phyloP scores from a whole-genome alignment of 2,888 invertebrate species.

The Amaurobius ferox region DNA sequence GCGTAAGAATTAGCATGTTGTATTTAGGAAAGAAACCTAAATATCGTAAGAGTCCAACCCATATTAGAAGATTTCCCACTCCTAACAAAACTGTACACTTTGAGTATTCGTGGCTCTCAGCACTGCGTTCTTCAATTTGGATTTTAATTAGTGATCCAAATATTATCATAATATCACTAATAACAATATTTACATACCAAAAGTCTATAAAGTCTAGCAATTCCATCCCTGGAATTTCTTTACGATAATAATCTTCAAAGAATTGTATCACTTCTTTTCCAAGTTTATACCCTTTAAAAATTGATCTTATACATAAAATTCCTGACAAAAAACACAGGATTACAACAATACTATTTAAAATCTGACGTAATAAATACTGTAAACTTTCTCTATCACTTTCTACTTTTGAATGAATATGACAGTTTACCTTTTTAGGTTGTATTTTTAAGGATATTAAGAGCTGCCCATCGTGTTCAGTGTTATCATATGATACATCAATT shows the following conservation, averaged over 20 bases:
- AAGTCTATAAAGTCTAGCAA: slow-evolving; percentile 93
- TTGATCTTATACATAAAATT: slow-evolving; percentile 90
- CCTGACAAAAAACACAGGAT: slow-evolving; percentile 83
- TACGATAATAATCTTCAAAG: slow-evolving; percentile 82
- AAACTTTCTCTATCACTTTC: slow-evolving; percentile 76
- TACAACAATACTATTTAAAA: slow-evolving; percentile 77
- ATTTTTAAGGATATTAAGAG: slow-evolving; percentile 88
- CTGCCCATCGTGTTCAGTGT: slow-evolving; percentile 95
- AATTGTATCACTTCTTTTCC: slow-evolving; percentile 80
- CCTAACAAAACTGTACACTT: slow-evolving; percentile 95
- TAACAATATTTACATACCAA: slow-evolving; percentile 98
- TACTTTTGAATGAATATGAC: slow-evolving; percentile 86
- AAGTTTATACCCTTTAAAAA: slow-evolving; percentile 90
- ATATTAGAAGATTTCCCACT: slow-evolving; percentile 94
- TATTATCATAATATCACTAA: slow-evolving; percentile 94
- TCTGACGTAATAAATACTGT: slow-evolving; percentile 51
- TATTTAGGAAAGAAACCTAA: slow-evolving; percentile 98
- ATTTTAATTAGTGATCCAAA: slow-evolving; percentile 95
- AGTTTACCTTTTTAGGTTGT: slow-evolving; percentile 85
- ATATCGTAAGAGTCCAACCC: slow-evolving; percentile 97
- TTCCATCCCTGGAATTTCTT: slow-evolving; percentile 86
- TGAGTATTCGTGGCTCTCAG: slow-evolving; percentile 93
- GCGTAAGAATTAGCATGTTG: slow-evolving; percentile 95
- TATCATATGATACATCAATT: slow-evolving; percentile 85
- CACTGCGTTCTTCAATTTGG: slow-evolving; percentile 89